A percentile compares a stretch with the other conserved stretches of the same genome.
phyloP scores from a whole-genome alignment of 2,113 vertebrate genomes.

The Agapornis roseicollis region DNA sequence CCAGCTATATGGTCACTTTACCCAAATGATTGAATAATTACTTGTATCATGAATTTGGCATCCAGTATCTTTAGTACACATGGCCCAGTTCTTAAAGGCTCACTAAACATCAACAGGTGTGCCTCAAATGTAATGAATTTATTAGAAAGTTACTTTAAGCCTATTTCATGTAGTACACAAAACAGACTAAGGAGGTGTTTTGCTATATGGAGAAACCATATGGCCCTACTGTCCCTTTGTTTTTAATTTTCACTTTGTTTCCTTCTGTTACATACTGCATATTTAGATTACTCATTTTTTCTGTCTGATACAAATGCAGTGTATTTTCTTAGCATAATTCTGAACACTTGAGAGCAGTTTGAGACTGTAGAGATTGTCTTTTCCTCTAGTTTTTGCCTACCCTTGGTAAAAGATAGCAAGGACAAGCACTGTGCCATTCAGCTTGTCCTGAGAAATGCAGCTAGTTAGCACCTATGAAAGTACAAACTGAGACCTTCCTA shows the following conservation, averaged over 20 bases:
- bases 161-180: background rate
- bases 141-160: background rate
- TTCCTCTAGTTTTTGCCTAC: background rate
- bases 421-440: background rate
- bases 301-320: background rate
- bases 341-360: background rate
- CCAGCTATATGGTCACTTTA: background rate
- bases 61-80: background rate
- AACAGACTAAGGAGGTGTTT: background rate
- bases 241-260: background rate
- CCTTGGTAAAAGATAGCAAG: background rate
- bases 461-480: background rate
- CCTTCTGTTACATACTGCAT: background rate
- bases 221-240: background rate
- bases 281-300: background rate
- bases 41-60: background rate
- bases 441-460: background rate
- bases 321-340: background rate
- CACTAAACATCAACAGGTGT: background rate
- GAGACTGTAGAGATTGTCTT: background rate
- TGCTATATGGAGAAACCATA: background rate
- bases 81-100: background rate
- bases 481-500: background rate
- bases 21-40: background rate
- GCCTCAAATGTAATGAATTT: background rate